Conservation (phyloP, 1,140 invertebrate species). For the Drosophila tristis region DNA sequence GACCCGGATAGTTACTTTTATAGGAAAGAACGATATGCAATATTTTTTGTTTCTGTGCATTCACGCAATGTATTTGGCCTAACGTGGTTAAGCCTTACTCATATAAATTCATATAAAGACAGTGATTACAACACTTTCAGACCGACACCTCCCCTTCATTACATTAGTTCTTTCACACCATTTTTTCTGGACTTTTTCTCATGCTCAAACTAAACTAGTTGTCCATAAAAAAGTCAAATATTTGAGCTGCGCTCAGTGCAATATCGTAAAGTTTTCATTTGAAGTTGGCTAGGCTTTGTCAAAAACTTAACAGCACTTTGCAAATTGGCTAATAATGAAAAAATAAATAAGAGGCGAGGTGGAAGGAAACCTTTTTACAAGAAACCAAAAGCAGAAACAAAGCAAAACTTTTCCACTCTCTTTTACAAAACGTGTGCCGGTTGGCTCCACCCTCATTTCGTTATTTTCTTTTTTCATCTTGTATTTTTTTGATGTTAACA, state of each 20-base stretch:
- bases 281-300: conserved; percentile 54
- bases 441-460: conserved; percentile 2
- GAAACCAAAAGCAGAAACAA: conserved; percentile 63
- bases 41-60: too few relatives aligned
- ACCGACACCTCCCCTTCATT: neutral
- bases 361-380: conserved; percentile 48
- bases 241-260: conserved; percentile 1
- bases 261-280: conserved; percentile 38
- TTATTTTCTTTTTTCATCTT: conserved; percentile 28
- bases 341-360: conserved; percentile 34
- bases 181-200: neutral
- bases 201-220: neutral
- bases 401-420: conserved; percentile 68
- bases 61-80: too few relatives aligned
- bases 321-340: conserved; percentile 76
- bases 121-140: too few relatives aligned
- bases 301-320: conserved; percentile 72
- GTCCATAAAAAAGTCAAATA: neutral
- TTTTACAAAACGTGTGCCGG: conserved; percentile 16
- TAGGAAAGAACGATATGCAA: too few relatives aligned
- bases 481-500: conserved; percentile 63
- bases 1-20: too few relatives aligned
- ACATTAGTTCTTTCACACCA: neutral
- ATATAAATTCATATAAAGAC: too few relatives aligned
- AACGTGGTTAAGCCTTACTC: too few relatives aligned